Conservation (phyloP, 2,888 invertebrate genomes). For the Tenthredo livida region DNA sequence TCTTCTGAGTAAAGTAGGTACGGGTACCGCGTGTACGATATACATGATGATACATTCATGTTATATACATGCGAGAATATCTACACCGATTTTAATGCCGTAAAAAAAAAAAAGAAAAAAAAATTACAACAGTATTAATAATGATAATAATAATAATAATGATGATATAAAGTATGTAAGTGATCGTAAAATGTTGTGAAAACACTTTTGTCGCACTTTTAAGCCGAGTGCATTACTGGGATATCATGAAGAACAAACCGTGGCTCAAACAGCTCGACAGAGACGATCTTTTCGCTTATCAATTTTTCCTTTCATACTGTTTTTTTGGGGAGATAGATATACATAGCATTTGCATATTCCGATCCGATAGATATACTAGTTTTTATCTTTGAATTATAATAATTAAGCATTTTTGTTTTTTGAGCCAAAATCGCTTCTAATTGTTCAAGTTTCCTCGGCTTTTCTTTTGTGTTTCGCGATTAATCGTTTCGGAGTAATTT, state of each 20-base stretch:
- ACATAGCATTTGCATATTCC: neutral
- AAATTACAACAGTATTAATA: neutral
- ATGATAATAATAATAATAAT: neutral
- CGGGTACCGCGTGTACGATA: neutral
- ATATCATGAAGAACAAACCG: slow-evolving; percentile 43
- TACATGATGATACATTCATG: neutral
- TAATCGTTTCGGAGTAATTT: neutral
- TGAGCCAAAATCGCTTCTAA: neutral
- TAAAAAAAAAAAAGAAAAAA: neutral
- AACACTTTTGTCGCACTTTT: slow-evolving; percentile 53
- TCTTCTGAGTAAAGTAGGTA: slow-evolving; percentile 35
- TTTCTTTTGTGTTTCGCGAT: neutral
- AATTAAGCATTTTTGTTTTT: neutral
- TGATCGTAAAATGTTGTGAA: slow-evolving; percentile 36
- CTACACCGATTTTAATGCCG: neutral
- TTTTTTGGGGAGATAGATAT: neutral
- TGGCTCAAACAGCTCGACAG: neutral
- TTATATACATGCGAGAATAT: neutral
- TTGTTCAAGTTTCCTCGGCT: neutral
- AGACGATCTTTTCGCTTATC: neutral
- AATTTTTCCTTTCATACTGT: neutral
- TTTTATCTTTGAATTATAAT: neutral
- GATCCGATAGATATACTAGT: neutral
- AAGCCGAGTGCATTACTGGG: slow-evolving; percentile 31
- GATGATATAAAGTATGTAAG: neutral